Percentiles rank a stretch among this genome's conserved stretches.
Evolutionary conservation across 37 sponge, comb jelly and placozoan species (phyloP).

Genomic region (Ephydatia muelleri): DNA sequence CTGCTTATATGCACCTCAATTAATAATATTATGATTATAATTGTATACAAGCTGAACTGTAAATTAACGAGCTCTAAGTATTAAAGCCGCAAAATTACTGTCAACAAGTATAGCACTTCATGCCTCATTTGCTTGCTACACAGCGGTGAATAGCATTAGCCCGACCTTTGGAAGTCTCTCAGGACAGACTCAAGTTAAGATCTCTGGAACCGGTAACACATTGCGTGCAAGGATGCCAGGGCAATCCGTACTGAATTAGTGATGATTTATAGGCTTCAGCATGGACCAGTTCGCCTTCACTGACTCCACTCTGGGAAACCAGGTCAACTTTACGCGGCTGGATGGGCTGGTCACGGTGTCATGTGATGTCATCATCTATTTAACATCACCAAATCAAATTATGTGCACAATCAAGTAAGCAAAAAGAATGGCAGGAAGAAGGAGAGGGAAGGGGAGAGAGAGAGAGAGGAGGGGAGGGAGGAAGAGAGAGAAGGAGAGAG

Average conservation of each 20-base stretch:
- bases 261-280: constrained; percentile 48
- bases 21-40: background rate
- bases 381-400: constrained; percentile 43
- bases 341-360: constrained; percentile 17
- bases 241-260: too few species aligned
- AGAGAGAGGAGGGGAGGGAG: background rate
- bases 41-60: background rate
- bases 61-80: too few species aligned
- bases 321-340: constrained; percentile 41
- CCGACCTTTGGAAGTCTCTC: constrained; percentile 34
- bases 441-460: background rate
- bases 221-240: background rate
- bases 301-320: constrained; percentile 37
- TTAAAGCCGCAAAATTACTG: background rate
- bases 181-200: constrained; percentile 27
- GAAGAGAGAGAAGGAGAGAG: background rate
- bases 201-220: constrained; percentile 36
- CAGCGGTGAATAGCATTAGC: constrained; percentile 13
- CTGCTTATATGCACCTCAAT: background rate
- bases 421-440: background rate
- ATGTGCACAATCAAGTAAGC: constrained; percentile 67
- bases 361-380: constrained; percentile 69
- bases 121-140: background rate
- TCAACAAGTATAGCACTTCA: background rate
- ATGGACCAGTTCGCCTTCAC: constrained; percentile 40